These are phyloP conservation scores for Porites cylindrica DNA, from an alignment of 92 coral and sea anemone genomes.

Conservation along the genomic window DNA sequence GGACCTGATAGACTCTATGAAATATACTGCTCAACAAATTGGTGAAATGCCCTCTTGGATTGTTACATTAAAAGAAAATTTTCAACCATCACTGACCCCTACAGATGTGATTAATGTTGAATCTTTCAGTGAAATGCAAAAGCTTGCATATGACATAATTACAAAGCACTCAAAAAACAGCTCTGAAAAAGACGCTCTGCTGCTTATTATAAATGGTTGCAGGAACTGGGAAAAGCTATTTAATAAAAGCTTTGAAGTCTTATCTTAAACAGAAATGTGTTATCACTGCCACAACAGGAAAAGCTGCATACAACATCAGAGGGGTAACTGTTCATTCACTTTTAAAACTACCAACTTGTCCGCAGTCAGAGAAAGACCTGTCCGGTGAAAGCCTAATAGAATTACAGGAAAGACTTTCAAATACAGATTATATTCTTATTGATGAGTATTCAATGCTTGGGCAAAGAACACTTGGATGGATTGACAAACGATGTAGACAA, in stretches of 20 bases:
- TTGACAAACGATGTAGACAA: constrained; percentile 24
- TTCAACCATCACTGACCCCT: neutral
- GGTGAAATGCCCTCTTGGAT: constrained; percentile 72
- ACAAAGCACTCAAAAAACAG: constrained; percentile 37
- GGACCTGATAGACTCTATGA: constrained; percentile 45
- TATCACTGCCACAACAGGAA: constrained; percentile 73
- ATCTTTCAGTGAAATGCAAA: constrained; percentile 72
- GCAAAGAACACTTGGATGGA: constrained; percentile 68
- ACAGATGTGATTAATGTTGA: constrained; percentile 43
- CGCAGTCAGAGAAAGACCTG: constrained; percentile 55
- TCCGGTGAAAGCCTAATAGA: no score
- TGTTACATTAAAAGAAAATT: constrained; percentile 36
- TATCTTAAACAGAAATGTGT: constrained; percentile 53
- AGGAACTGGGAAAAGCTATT: constrained; percentile 65
- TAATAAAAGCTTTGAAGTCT: constrained; percentile 61
- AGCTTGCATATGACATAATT: constrained; percentile 75
- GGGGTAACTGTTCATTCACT: constrained; percentile 72
- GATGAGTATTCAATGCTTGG: constrained; percentile 84
- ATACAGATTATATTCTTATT: constrained; percentile 63
- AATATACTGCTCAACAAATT: constrained; percentile 60
- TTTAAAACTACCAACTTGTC: constrained; percentile 59
- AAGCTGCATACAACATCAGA: constrained; percentile 57
- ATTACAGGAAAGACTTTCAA: neutral
- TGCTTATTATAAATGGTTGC: constrained; percentile 63
- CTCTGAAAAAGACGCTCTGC: constrained; percentile 45